Conservation (phyloP, 30 jellyfish, hydroid and myxozoan species). For the Catostylus mosaicus region DNA sequence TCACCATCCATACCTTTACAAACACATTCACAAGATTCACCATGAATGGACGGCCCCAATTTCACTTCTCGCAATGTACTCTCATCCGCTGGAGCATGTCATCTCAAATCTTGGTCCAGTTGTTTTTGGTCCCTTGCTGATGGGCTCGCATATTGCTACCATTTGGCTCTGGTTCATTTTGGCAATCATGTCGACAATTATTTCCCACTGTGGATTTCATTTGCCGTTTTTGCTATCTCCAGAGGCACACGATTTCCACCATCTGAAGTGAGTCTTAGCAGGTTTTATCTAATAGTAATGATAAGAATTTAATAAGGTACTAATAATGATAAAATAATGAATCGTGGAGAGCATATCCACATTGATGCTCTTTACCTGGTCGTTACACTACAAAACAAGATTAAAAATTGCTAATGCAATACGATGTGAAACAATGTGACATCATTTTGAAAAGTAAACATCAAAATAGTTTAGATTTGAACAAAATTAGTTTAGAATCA, state of each 20-base stretch:
- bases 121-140: slow-evolving; percentile 74
- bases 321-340: no score
- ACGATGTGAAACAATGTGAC: no score
- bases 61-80: slow-evolving; percentile 67
- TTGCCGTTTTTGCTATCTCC: slow-evolving; percentile 95
- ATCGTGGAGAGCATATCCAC: no score
- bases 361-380: no score
- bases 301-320: no score
- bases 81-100: slow-evolving; percentile 91
- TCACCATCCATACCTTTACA: slow-evolving; percentile 91
- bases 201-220: slow-evolving; percentile 95
- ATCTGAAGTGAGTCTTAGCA: slow-evolving; percentile 89
- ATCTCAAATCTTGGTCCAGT: slow-evolving; percentile 76
- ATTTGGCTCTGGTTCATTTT: slow-evolving; percentile 72
- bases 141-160: slow-evolving; percentile 96
- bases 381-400: no score
- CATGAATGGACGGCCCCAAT: slow-evolving; percentile 98
- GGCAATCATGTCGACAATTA: slow-evolving; percentile 74
- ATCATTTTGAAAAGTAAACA: no score
- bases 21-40: slow-evolving; percentile 86
- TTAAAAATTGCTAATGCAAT: no score
- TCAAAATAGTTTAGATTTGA: no score
- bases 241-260: slow-evolving; percentile 97
- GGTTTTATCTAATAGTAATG: no score
- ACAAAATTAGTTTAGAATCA: no score